Base-by-base conservation (phyloP, 2,888 invertebrate species). In the Luperina testacea region DNA sequence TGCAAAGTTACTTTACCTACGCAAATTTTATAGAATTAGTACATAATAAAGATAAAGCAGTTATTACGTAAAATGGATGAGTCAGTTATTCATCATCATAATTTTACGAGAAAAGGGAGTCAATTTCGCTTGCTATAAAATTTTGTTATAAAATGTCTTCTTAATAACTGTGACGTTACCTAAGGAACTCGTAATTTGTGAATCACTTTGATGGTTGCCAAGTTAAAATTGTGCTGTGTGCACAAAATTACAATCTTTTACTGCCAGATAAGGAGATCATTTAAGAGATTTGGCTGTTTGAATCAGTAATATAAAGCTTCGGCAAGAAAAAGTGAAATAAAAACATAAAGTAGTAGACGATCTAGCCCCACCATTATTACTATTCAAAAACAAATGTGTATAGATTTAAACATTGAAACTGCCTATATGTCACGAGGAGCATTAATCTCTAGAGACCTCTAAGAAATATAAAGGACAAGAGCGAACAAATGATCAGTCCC, bases 401-500 rank as follows among this genome's bases (percentile, higher is more conserved):
- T 77, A 72, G 71, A 69, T 80, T 68, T 84, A 70, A 87, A 79
- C 57, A 84, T 80, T 80, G 64, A 75, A 72, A 57, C 63, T 71
- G 72, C 68, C 45, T 75, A 68, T 68, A 71, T 59, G 24, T 84
- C 63, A 73, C 65, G 63, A 17, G 45, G 42, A 65, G 59, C 77
- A 81, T 71, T 87, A 65, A 72, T 81, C 88, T 67, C 82, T 0
- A 20, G 85, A 63, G 84, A 81, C 86, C 61, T 57, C 51, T 76
- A 76, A 88, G 75, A 85, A 76, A 81, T 77, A 88, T 88, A 85
- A 85, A 87, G 76, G 76, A 84, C 84, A 80, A 85, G 67, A 85
- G 51, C 61, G 64, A 88, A 87, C 86, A 84, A 85, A 85, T 87
- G 85, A 85, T 85, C 88, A 85, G 88, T 85, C 86, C 72, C 88